Evolutionary conservation across 2,113 vertebrate species (phyloP), one percentile per base, ranked within the genome.

Genomic region (Micronycteris hirsuta): DNA sequence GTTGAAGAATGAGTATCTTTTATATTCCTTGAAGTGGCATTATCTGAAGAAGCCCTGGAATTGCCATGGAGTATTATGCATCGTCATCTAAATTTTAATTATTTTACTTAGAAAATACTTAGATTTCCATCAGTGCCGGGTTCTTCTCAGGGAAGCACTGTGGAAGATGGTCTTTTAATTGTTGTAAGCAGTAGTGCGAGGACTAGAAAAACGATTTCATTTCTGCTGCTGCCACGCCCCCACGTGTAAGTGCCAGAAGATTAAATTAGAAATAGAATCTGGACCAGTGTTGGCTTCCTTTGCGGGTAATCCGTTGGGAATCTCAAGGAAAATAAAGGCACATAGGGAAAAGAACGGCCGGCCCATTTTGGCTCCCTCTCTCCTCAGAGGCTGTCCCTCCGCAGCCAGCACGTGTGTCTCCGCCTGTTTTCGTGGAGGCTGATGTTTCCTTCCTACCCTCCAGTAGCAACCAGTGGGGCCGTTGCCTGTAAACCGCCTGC

Each of bases 81-180:
- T 38, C 13, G 3, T 22, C 63, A 76, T 67, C 82, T 58, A 16
- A 52, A 85, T 28, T 88, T 76, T 31, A 71, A 6, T 38, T 71
- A 63, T 89, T 92, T 86, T 87, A 17, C 6, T 78, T 83, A 47
- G 67, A 45, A 91, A 61, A 33, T 78, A 38, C 26, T 45, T 68
- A 33, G 17, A 56, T 93, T 95, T 93, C 54, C 49, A 5, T 86
- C 8, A 65, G 65, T 7, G 4, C 38, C 63, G 74, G 28, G 71
- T 15, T 14, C 61, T 81, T 71, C 22, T 68, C 38, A 33, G 28
- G 24, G 0, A 0, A n/a, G 22, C 15, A 45, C 26, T 54, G 14
- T 28, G 41, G 70, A 93, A 81, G 54, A 38, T 16, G 16, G 43
- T n/a, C 31, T 56, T 78, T 83, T 54, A 47, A 31, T 70, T 38